A percentile compares a stretch with the other conserved stretches of the same genome.
Evolutionary conservation across 2,888 invertebrate species (phyloP).

Genomic region (Ectropis crepuscularia): DNA sequence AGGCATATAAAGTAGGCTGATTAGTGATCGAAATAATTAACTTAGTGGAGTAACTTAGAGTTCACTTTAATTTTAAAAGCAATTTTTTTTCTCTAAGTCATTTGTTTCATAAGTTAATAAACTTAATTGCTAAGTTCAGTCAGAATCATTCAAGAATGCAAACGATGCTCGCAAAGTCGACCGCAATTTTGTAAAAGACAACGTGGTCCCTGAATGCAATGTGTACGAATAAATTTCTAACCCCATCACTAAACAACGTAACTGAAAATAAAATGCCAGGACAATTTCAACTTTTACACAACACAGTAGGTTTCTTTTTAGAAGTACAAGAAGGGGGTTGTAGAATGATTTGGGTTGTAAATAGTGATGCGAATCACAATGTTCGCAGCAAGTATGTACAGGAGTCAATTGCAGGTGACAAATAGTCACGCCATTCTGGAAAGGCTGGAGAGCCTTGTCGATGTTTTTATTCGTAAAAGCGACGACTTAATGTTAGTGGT

Average conservation of each 20-base stretch:
- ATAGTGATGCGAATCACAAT: slow-evolving; percentile 78
- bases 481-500: slow-evolving; percentile 80
- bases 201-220: slow-evolving; percentile 70
- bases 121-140: slow-evolving; percentile 30
- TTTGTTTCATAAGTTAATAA: slow-evolving; percentile 34
- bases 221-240: slow-evolving; percentile 70
- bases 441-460: slow-evolving; percentile 77
- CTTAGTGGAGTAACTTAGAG: too few species aligned
- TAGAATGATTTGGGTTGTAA: slow-evolving; percentile 48
- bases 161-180: slow-evolving; percentile 72
- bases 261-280: slow-evolving; percentile 18
- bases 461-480: slow-evolving; percentile 78
- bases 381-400: slow-evolving; percentile 76
- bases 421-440: slow-evolving; percentile 80
- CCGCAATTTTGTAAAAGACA: slow-evolving; percentile 74
- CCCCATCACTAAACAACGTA: slow-evolving; percentile 32
- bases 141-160: slow-evolving; percentile 65
- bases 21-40: too few species aligned
- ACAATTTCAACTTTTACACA: slow-evolving; percentile 40
- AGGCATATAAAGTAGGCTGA: too few species aligned
- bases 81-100: slow-evolving; percentile 21
- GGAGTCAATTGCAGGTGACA: slow-evolving; percentile 83
- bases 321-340: slow-evolving; percentile 15
- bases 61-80: too few species aligned
- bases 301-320: slow-evolving; percentile 43